Evolutionary conservation across 2,797 vertebrate species (phyloP), one percentile per base, ranked within the genome.

Genomic region (Tapera naevia): DNA sequence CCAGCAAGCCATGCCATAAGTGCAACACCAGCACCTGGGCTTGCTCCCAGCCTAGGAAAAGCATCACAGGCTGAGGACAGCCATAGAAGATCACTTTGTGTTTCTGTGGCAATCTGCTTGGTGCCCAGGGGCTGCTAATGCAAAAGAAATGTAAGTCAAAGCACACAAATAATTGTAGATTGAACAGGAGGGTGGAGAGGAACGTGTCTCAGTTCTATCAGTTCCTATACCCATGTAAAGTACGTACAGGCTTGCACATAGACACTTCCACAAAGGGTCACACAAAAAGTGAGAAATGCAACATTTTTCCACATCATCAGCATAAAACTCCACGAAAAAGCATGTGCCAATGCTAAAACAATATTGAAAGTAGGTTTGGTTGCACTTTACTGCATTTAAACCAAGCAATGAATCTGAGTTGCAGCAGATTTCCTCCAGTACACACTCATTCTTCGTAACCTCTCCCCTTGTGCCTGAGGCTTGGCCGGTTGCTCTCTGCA

Each of bases 111-210:
- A 64, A 32, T 37, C n/a, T 57, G 8, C 0, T 87, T 54, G 11
- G 15, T 17, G 13, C 28, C 13, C 27, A 35, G 27, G 7, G 5
- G 13, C 17, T 46, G 57, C 37, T 41, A 57, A 45, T 5, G 17
- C 0, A 7, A 22, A 28, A 50, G 66, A 18, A 33, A 17, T 2
- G 1, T 0, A 75, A 45, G 5, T 45, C 19, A 62, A 74, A 91
- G 24, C 19, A 75, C 3, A 1, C 1, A 73, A 61, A 41, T 66
- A 61, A 80, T 13, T 50, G 23, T 25, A 30, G 16, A 24, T 1
- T 15, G 33, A 81, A 51, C 4, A 69, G 9, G 25, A 93, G 94
- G 61, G 53, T 8, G 4, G 48, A 43, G 7, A 80, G 6, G 13
- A 60, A 35, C 4, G 7, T 1, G 1, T 54, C 72, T 67, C 58